Conservation (phyloP, 2,113 vertebrate genomes). For the Rhizomys pruinosus region DNA sequence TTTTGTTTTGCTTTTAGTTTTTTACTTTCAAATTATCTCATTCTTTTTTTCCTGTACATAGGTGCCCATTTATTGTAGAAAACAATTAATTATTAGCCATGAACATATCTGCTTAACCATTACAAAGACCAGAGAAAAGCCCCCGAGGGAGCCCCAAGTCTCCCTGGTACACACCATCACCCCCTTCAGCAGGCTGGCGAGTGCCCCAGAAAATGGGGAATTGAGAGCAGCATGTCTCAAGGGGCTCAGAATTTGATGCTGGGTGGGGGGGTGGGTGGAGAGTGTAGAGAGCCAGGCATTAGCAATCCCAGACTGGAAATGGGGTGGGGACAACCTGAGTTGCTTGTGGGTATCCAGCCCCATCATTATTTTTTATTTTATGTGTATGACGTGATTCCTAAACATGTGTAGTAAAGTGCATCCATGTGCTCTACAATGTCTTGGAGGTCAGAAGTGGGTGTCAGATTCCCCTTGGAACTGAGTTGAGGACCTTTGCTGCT, state of each 20-base stretch:
- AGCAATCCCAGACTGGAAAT: background rate
- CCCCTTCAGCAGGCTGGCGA: background rate
- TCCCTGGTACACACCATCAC: background rate
- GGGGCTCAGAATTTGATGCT: background rate
- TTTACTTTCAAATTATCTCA: no score
- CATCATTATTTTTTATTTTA: no score
- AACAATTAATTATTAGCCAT: constrained; percentile 76
- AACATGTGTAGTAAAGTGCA: no score
- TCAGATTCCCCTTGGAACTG: no score
- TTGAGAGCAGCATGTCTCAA: background rate
- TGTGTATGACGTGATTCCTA: no score
- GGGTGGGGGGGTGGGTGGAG: background rate
- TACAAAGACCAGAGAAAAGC: constrained; percentile 53
- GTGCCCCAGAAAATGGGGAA: background rate
- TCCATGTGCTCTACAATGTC: no score
- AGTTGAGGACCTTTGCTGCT: no score
- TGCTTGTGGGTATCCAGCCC: background rate
- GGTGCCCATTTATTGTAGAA: constrained; percentile 82
- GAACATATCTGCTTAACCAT: constrained; percentile 63
- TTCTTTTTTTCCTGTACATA: constrained; percentile 63
- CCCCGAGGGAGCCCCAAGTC: background rate
- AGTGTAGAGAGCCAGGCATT: background rate
- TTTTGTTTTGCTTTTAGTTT: no score
- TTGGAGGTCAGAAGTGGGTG: no score
- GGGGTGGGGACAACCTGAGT: background rate